These are phyloP conservation scores for Eristalis intricaria DNA, from an alignment of 2,888 invertebrate genomes.

Conservation along the genomic window DNA sequence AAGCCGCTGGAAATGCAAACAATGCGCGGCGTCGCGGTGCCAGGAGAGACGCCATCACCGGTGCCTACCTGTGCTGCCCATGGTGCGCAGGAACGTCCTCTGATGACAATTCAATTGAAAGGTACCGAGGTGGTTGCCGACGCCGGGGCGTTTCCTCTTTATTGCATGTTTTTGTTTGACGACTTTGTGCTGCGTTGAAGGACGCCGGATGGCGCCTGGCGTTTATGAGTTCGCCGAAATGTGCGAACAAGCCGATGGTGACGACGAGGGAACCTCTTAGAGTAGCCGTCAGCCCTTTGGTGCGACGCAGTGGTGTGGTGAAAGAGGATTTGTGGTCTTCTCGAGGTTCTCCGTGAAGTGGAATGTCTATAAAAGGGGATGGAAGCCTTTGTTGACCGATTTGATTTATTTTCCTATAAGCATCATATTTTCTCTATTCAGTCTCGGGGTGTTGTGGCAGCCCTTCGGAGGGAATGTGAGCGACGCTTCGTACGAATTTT, in stretches of 20 bases:
- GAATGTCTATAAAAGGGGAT: too few relatives aligned
- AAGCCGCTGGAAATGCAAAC: neutral
- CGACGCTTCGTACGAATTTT: too few relatives aligned
- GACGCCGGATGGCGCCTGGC: neutral
- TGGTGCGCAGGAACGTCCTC: neutral
- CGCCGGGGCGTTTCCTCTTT: neutral
- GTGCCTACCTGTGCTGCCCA: neutral
- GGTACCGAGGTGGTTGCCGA: neutral
- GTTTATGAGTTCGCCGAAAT: slow-evolving; percentile 1
- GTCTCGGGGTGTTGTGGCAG: too few relatives aligned
- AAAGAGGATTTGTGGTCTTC: too few relatives aligned
- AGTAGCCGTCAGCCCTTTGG: neutral
- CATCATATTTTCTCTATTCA: too few relatives aligned
- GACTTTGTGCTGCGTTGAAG: neutral
- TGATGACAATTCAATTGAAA: neutral
- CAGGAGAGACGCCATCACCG: neutral
- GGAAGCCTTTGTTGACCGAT: too few relatives aligned
- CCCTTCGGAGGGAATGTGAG: too few relatives aligned
- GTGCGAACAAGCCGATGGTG: neutral
- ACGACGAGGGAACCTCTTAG: neutral
- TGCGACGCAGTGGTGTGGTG: neutral
- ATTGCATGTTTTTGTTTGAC: neutral
- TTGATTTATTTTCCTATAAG: too few relatives aligned
- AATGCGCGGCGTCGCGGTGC: neutral
- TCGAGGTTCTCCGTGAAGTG: too few relatives aligned